phyloP scores from a whole-genome alignment of 2,113 vertebrate genomes.

The Ceuthmochares aereus region DNA sequence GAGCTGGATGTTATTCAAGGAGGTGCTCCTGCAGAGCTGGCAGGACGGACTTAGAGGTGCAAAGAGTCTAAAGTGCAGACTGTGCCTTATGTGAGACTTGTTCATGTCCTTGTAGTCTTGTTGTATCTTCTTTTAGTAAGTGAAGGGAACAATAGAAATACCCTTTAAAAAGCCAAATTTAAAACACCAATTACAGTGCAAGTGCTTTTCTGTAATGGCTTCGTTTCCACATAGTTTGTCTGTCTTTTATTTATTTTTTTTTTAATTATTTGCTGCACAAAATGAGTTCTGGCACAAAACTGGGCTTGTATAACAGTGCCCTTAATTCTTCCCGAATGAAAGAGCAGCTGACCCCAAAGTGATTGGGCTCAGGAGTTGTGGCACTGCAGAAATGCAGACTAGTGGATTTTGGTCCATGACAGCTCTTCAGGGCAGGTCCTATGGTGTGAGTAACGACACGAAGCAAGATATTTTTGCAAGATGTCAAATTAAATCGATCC shows the following conservation, averaged over 20 bases:
- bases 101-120: neutral
- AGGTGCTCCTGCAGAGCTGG: neutral
- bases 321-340: fast-evolving
- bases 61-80: neutral
- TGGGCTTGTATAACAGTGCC: neutral
- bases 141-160: neutral
- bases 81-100: neutral
- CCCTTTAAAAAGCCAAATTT: neutral
- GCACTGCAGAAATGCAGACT: neutral
- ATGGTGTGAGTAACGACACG: neutral
- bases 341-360: neutral
- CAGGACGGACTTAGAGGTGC: neutral
- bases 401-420: neutral
- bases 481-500: neutral
- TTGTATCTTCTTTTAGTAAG: neutral
- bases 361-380: neutral
- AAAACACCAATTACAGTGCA: neutral
- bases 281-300: neutral
- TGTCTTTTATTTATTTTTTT: neutral
- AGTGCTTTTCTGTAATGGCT: neutral
- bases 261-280: neutral
- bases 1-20: neutral
- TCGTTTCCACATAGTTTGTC: neutral
- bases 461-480: neutral
- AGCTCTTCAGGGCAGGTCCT: neutral